phyloP scores from a whole-genome alignment of 2,888 invertebrate genomes.

The Itoplectis maculator region DNA sequence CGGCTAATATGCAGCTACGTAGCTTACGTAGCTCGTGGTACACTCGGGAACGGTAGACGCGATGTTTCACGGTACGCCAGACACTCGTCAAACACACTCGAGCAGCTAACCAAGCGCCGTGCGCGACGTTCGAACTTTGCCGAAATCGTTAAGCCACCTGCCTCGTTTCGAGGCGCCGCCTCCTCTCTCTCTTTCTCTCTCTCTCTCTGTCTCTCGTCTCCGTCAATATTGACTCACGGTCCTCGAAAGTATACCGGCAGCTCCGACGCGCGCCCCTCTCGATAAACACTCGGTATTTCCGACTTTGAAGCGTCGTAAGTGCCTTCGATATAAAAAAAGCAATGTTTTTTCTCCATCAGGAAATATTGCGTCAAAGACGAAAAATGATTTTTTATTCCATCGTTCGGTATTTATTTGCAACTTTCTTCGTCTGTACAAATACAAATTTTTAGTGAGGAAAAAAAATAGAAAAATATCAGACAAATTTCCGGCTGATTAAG shows the following conservation, averaged over 20 bases:
- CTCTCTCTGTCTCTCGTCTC: constrained; percentile 42
- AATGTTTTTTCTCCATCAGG: not conserved
- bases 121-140: constrained; percentile 62
- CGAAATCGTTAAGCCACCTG: constrained; percentile 60
- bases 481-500: too few species aligned
- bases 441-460: too few species aligned
- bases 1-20: too few species aligned
- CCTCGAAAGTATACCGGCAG: constrained; percentile 39
- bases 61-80: constrained; percentile 42
- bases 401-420: not conserved
- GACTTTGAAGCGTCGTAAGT: constrained; percentile 9
- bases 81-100: constrained; percentile 65
- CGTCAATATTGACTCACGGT: constrained; percentile 62
- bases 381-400: not conserved
- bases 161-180: constrained; percentile 20
- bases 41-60: not conserved
- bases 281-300: constrained; percentile 13
- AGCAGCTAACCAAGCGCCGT: constrained; percentile 53
- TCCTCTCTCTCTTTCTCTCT: not conserved
- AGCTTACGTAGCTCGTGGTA: constrained; percentile 25
- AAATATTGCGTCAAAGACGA: not conserved
- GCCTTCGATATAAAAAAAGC: constrained; percentile 1
- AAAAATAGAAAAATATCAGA: too few species aligned
- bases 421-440: too few species aligned
- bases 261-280: constrained; percentile 46